Conservation (phyloP, 2,113 vertebrate genomes). For the Syngnathus scovelli region DNA sequence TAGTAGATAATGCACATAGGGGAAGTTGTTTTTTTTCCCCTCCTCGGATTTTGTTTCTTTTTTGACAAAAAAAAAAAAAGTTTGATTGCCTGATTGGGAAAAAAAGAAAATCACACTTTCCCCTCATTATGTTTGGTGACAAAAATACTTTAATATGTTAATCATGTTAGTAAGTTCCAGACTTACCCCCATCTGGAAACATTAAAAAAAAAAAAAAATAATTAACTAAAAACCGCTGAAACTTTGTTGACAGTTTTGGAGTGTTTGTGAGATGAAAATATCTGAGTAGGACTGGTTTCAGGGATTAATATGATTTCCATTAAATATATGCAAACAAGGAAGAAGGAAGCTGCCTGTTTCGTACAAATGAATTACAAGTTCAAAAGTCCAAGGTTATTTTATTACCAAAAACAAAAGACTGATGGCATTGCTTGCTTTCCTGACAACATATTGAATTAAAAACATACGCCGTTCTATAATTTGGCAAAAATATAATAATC, state of each 20-base stretch:
- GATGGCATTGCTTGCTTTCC: no score
- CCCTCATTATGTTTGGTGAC: not conserved
- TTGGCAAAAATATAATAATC: no score
- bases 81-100: not conserved
- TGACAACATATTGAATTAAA: not conserved
- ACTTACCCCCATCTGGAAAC: slow-evolving; percentile 29
- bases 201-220: slow-evolving; percentile 1
- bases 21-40: not conserved
- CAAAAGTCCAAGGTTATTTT: slow-evolving; percentile 32
- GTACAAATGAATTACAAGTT: slow-evolving; percentile 24
- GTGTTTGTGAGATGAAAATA: no score
- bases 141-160: slow-evolving; percentile 17
- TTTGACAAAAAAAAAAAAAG: not conserved
- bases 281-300: no score
- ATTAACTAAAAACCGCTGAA: slow-evolving; percentile 25
- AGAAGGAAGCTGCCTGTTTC: slow-evolving; percentile 26
- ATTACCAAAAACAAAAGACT: slow-evolving; percentile 4
- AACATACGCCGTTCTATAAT: not conserved
- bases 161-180: slow-evolving; percentile 22
- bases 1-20: not conserved
- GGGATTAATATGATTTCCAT: no score
- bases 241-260: not conserved
- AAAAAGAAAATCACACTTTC: not conserved
- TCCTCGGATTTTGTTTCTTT: not conserved
- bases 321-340: not conserved